A percentile compares a stretch with the other conserved stretches of the same genome.
Evolutionary conservation across 1,140 invertebrate species (phyloP).

Genomic region (Sipha flava): DNA sequence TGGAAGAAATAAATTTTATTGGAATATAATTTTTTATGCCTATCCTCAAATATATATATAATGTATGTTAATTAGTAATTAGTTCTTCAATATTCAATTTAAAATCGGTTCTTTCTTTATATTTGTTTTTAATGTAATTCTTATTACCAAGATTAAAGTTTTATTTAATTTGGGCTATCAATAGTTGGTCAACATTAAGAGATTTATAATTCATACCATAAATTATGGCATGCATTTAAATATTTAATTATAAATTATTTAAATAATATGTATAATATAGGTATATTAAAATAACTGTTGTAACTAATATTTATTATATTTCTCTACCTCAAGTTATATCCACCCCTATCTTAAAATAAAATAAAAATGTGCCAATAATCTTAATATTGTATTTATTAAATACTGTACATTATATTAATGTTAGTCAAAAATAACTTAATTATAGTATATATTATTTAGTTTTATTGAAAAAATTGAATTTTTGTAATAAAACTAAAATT

Average conservation of each 20-base stretch:
- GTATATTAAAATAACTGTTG: not conserved
- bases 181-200: not conserved
- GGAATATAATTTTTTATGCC: no score
- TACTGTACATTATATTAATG: not conserved
- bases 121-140: not conserved
- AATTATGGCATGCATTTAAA: not conserved
- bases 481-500: no score
- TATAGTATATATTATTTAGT: no score
- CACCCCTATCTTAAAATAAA: not conserved
- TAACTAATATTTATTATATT: not conserved
- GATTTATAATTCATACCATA: no score
- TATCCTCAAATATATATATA: no score
- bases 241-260: not conserved
- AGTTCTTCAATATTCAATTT: no score
- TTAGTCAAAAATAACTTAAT: not conserved
- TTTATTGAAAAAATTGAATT: no score
- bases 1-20: no score
- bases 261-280: not conserved
- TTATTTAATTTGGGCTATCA: not conserved
- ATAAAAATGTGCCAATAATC: conserved; percentile 8
- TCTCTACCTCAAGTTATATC: not conserved
- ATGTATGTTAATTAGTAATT: no score
- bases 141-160: not conserved
- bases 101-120: not conserved
- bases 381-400: not conserved